Conservation (phyloP, 2,113 vertebrate species). For the Seriola dumerili region DNA sequence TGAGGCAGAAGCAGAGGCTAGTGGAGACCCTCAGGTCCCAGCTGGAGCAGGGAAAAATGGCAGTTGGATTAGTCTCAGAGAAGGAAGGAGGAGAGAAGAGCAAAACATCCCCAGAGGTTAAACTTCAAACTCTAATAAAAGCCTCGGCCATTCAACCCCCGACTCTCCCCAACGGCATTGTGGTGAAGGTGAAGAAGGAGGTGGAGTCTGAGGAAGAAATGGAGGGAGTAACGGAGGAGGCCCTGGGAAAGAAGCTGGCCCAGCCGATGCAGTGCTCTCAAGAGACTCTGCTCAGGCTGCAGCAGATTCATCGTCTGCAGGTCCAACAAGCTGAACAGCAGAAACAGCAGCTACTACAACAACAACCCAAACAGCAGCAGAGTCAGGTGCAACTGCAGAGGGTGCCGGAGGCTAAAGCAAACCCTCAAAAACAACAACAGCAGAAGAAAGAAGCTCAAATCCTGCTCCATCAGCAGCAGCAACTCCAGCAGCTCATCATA, state of each 20-base stretch:
- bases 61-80: slow-evolving; percentile 65
- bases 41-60: slow-evolving; percentile 90
- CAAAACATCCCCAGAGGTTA: slow-evolving; percentile 31
- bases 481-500: slow-evolving; percentile 80
- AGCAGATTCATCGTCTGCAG: slow-evolving; percentile 82
- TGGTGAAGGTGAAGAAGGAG: slow-evolving; percentile 80
- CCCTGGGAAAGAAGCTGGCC: slow-evolving; percentile 59
- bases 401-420: slow-evolving; percentile 50
- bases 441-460: slow-evolving; percentile 74
- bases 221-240: slow-evolving; percentile 72
- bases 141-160: slow-evolving; percentile 69
- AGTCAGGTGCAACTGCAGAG: slow-evolving; percentile 52
- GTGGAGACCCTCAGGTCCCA: slow-evolving; percentile 94
- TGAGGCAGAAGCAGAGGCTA: slow-evolving; percentile 95
- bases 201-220: slow-evolving; percentile 75
- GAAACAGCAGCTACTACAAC: slow-evolving; percentile 54
- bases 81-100: slow-evolving; percentile 59
- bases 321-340: slow-evolving; percentile 74
- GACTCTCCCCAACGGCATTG: slow-evolving; percentile 66
- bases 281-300: slow-evolving; percentile 81
- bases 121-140: slow-evolving; percentile 66
- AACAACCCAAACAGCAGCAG: slow-evolving; percentile 43
- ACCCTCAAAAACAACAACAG: slow-evolving; percentile 60
- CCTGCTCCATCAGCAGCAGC: slow-evolving; percentile 77
- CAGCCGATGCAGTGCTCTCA: slow-evolving; percentile 79